Conservation (phyloP, 1,140 invertebrate genomes). For the Archivesica marissinica region DNA sequence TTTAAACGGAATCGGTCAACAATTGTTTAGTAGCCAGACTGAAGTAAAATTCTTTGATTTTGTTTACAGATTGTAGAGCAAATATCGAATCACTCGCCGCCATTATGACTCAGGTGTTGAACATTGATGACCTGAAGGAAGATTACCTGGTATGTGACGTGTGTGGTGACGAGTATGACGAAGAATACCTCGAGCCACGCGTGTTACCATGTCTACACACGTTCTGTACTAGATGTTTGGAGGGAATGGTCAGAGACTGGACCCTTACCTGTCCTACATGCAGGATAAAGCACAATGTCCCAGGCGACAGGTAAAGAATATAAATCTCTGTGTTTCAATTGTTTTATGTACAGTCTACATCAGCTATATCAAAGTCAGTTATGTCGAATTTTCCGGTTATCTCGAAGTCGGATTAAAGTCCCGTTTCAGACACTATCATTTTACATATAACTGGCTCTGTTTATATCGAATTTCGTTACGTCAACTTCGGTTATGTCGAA, state of each 20-base stretch:
- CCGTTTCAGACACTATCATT: no score
- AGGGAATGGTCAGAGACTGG: slow-evolving; percentile 60
- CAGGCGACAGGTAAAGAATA: slow-evolving; percentile 55
- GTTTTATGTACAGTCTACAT: no score
- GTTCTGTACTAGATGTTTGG: slow-evolving; percentile 51
- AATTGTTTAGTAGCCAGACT: background rate
- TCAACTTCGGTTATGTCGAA: no score
- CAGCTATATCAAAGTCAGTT: no score
- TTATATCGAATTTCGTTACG: no score
- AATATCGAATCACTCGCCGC: no score
- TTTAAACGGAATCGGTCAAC: background rate
- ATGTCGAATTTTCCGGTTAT: no score
- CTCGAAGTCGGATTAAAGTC: no score
- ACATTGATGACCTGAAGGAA: slow-evolving; percentile 58
- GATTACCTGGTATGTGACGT: slow-evolving; percentile 61
- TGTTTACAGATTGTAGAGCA: no score
- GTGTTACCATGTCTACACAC: slow-evolving; percentile 62
- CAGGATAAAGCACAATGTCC: slow-evolving; percentile 55
- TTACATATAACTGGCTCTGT: no score
- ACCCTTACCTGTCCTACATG: slow-evolving; percentile 58
- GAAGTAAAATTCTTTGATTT: no score
- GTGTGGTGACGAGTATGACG: slow-evolving; percentile 60
- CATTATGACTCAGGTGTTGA: slow-evolving; percentile 48
- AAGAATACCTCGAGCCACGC: slow-evolving; percentile 46
- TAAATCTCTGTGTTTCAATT: no score